These are phyloP conservation scores for Archivesica marissinica DNA, from an alignment of 1,140 invertebrate genomes.

Conservation along the genomic window DNA sequence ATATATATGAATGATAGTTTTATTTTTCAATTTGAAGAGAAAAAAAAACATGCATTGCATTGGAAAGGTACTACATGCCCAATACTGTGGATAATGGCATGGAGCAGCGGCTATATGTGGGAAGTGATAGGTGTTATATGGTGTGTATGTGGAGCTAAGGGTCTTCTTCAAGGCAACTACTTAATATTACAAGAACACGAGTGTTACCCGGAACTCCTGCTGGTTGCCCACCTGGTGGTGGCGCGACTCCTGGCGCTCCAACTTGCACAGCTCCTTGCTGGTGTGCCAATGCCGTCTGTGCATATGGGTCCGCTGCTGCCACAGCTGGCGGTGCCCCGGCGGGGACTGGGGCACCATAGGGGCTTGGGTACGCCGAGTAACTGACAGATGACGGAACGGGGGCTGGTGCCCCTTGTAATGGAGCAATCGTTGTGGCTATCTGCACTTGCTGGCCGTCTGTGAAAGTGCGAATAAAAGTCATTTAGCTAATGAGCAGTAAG, in stretches of 20 bases:
- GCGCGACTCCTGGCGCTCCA: conserved; percentile 13
- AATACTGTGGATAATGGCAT: too few species aligned
- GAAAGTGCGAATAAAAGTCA: background rate
- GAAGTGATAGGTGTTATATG: too few species aligned
- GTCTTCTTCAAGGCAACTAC: too few species aligned
- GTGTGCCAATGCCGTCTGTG: conserved; percentile 24
- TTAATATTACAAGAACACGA: too few species aligned
- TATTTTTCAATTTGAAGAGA: too few species aligned
- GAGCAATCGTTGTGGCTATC: conserved; percentile 33
- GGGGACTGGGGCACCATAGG: conserved; percentile 34
- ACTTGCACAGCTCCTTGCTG: conserved; percentile 32
- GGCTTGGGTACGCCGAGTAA: conserved; percentile 46
- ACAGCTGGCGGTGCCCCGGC: conserved; percentile 14
- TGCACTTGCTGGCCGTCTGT: conserved; percentile 21
- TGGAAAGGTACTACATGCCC: too few species aligned
- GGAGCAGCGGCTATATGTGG: too few species aligned
- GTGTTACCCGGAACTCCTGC: conserved; percentile 45
- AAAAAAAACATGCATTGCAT: too few species aligned
- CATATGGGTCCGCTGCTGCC: conserved; percentile 43
- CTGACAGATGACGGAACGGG: background rate
- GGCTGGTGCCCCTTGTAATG: conserved; percentile 26
- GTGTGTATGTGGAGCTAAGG: too few species aligned
- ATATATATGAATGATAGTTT: too few species aligned
- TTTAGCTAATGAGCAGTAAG: too few species aligned
- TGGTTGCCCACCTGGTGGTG: conserved; percentile 18